These are phyloP conservation scores for Microtus californicus DNA, from an alignment of 2,797 vertebrate species.

Conservation along the genomic window DNA sequence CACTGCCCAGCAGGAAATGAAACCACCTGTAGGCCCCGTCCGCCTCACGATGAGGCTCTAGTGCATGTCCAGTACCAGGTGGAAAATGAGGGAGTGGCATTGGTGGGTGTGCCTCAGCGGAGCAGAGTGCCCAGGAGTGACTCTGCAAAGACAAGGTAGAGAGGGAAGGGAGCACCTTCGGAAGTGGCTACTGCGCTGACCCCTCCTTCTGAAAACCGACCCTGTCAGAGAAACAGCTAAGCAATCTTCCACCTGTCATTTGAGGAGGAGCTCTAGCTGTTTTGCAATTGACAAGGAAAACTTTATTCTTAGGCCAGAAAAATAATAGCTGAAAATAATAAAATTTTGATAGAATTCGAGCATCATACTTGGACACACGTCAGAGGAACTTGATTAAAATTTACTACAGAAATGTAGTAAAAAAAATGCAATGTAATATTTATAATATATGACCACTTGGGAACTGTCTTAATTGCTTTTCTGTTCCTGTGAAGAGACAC, in stretches of 20 bases:
- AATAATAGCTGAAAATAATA: background rate
- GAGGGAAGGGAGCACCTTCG: background rate
- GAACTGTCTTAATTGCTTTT: background rate
- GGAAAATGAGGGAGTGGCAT: background rate
- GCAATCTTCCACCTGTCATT: background rate
- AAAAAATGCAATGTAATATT: background rate
- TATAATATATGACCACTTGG: background rate
- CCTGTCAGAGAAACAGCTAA: background rate
- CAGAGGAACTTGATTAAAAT: background rate
- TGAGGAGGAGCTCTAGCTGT: background rate
- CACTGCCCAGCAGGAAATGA: background rate
- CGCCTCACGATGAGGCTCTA: background rate
- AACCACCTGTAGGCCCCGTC: background rate
- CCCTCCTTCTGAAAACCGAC: slow-evolving; percentile 28
- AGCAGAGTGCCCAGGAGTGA: background rate
- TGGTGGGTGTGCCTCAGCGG: background rate
- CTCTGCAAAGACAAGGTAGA: background rate
- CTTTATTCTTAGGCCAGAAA: background rate
- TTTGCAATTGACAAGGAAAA: background rate
- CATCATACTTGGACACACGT: background rate
- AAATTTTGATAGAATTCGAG: too few relatives aligned
- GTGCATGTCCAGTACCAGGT: background rate
- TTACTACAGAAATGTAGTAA: background rate
- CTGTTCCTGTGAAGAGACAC: background rate
- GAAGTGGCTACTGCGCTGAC: background rate